Conservation (phyloP, 2,113 vertebrate species). For the Tachysurus fulvidraco region DNA sequence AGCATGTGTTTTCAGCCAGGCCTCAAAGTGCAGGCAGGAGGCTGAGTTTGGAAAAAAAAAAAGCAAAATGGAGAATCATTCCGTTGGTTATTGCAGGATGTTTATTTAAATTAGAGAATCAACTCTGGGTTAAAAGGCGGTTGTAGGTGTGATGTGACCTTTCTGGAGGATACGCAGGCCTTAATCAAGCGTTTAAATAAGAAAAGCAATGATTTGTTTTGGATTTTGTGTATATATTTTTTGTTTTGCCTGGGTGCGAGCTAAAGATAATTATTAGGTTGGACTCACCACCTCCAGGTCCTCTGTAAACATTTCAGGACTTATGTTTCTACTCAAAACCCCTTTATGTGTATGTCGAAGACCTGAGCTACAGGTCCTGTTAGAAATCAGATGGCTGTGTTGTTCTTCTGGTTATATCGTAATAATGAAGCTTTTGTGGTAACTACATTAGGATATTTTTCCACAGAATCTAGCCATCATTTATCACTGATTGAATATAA, state of each 20-base stretch:
- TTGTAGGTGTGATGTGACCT: slow-evolving; percentile 43
- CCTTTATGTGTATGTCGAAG: background rate
- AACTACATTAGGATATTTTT: background rate
- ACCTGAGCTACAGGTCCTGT: background rate
- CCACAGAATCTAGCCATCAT: background rate
- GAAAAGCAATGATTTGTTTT: slow-evolving; percentile 46
- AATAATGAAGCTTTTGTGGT: background rate
- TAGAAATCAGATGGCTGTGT: background rate
- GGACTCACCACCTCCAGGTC: background rate
- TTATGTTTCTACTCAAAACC: background rate
- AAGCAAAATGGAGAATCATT: slow-evolving; percentile 48
- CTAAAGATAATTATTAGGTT: slow-evolving; percentile 13
- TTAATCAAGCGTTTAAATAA: slow-evolving; percentile 11
- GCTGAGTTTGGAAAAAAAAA: slow-evolving; percentile 51
- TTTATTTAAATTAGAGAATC: slow-evolving; percentile 62
- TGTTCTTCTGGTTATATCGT: background rate
- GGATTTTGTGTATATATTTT: slow-evolving; percentile 16
- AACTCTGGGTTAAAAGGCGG: slow-evolving; percentile 52
- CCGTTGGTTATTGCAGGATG: slow-evolving; percentile 58
- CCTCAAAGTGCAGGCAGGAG: slow-evolving; percentile 62
- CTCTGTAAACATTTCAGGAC: slow-evolving; percentile 10
- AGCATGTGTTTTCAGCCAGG: slow-evolving; percentile 69
- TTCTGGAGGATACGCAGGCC: background rate
- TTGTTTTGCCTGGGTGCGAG: slow-evolving; percentile 13
- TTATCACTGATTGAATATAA: background rate